Evolutionary conservation across 2,797 vertebrate species (phyloP), one percentile per base, ranked within the genome.

Genomic region (Siniperca undulata): DNA sequence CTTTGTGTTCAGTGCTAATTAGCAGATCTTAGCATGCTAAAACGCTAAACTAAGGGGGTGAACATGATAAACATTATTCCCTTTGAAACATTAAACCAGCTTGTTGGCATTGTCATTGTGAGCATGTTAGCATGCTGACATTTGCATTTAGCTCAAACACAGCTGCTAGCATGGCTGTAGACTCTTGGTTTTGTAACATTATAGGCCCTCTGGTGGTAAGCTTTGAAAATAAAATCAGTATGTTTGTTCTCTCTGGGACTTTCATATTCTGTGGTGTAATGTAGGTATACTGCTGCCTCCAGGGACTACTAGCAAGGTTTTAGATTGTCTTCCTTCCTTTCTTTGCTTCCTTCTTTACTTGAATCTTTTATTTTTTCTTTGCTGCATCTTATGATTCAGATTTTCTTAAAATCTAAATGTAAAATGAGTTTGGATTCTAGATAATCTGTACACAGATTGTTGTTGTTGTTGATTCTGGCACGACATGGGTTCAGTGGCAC

Each of bases 371-470:
- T 38, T 46, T 34, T 10, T 11, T 20, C 60, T 30, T 64, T 52
- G 16, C 40, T 42, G 40, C 11, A 3, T 42, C 40, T 48, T 8
- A 16, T n/a, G 10, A 36, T 56, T 27, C 24, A 11, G 0, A 61
- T 27, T 73, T 62, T 66, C 30, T 75, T 9, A n/a, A 71, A 77
- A 52, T 34, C 34, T 44, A 34, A 46, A 30, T 64, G 0, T 11
- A 16, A 55, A 42, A 65, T 52, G 1, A 11, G 5, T 62, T 61
- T 78, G 44, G 34, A 12, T 24, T 56, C 30, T 46, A 27, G 10
- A 22, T 9, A 42, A 46, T 55, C 48, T 55, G 7, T 20, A 42
- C 36, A 52, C 22, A 52, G 16, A 20, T 11, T 17, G 1, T 69
- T 40, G 52, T 36, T 36, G 36, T 69, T 40, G 52, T 36, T 36